Base-by-base conservation (phyloP, 2,797 vertebrate genomes). In the Siniperca scherzeri region DNA sequence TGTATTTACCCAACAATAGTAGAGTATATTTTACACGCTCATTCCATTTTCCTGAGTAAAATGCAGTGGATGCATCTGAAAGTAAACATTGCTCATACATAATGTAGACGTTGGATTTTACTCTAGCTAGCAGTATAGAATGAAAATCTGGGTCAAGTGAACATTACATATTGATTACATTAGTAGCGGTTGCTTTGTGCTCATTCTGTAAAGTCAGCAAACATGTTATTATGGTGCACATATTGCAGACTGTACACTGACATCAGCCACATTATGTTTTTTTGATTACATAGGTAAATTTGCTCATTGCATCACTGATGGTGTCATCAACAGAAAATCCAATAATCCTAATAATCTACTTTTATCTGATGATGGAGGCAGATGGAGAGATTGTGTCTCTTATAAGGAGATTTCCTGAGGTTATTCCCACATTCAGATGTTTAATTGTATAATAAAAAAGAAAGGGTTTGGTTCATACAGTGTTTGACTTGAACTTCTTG, bases 291-390 rank as follows among this genome's bases (percentile, higher is more conserved):
- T 44, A 72, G 77, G 76, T 74, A 64, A 73, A 88, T 61, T 30
- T 66, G 21, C 19, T 75, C 62, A 77, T 87, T 74, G 76, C 78
- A 33, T 91, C 81, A 59, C 59, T n/a, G 62, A 80, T 78, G 53
- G 52, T 78, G 85, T 87, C 84, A 91, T 89, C 80, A 86, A 77
- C 81, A 48, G 65, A 75, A 77, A 78, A 88, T 86, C 75, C 81
- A 72, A 12, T 93, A 94, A 95, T 91, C 90, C 91, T n/a, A 74
- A 62, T 91, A 92, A 92, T 94, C 91, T 85, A 59, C 82, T 88
- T 85, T 71, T 67, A 84, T 90, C 70, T 79, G 61, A 50, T 33
- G 64, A 78, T n/a, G 22, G n/a, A 25, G 76, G 71, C 88, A 89
- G 89, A 84, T 86, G 83, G 88, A 77, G 38, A 77, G 73, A 57